phyloP scores from a whole-genome alignment of 2,113 vertebrate species.

The Diphyllodes magnificus region DNA sequence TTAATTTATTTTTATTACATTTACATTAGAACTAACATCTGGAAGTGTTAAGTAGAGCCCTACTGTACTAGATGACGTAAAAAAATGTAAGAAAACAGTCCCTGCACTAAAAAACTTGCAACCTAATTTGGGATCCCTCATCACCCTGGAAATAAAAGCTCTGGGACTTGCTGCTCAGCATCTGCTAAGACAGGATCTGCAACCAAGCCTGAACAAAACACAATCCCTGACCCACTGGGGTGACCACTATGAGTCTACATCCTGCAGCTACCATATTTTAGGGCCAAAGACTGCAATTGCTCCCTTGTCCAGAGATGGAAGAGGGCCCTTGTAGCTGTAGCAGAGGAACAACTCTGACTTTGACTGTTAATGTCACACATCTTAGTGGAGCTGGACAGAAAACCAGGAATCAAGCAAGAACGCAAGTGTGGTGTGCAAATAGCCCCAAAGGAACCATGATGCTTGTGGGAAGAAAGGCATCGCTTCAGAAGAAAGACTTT shows the following conservation, averaged over 20 bases:
- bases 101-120: not conserved
- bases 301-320: not conserved
- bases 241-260: not conserved
- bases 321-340: not conserved
- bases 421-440: rapidly evolving
- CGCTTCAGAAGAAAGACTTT: not conserved
- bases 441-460: not conserved
- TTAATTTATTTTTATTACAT: not conserved
- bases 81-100: not conserved
- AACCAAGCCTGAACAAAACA: not conserved
- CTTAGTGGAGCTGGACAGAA: not conserved
- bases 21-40: not conserved
- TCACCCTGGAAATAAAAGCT: not conserved
- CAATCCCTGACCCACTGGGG: not conserved
- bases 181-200: not conserved
- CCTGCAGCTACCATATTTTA: not conserved
- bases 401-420: not conserved
- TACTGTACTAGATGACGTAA: not conserved
- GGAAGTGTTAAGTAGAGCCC: not conserved
- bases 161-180: not conserved
- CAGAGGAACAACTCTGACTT: not conserved
- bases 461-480: not conserved
- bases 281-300: not conserved
- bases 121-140: not conserved
- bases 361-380: not conserved